Evolutionary conservation across 2,888 invertebrate species (phyloP), one percentile per base, ranked within the genome.

Genomic region (Dryobotodes eremita): DNA sequence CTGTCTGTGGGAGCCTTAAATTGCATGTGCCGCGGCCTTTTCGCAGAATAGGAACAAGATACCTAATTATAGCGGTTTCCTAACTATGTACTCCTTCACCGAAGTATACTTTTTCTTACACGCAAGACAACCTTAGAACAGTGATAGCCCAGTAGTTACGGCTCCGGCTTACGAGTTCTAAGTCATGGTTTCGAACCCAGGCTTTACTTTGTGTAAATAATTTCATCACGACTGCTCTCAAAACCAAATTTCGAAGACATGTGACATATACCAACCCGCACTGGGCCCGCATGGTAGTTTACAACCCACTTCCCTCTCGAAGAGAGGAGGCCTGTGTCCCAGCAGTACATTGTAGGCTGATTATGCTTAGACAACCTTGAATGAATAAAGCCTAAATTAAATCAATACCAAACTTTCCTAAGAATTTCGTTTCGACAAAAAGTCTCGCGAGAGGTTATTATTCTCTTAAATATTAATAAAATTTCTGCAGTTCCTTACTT

Each of bases 401-500:
- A 61, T 50, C 48, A 55, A 57, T 50, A 36, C 23, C 2, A 75
- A 80, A 75, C 31, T 65, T 74, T 42, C 10, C 20, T 10, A 59
- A 26, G 26, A 80, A 66, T 75, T 48, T 59, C 4, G 50, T 75
- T 57, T 17, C 50, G 50, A 48, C 42, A 83, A 66, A 75, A 68
- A 72, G 26, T 57, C 26, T 81, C 23, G 7, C 31, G 62, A 31
- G 53, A 36, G 20, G n/a, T 62, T 36, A 76, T 71, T 72, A 74
- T 73, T 68, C 83, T 68, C 71, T 76, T 68, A 17, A 59, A 55
- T 23, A 73, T 71, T 79, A 73, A 83, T 69, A 50, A 71, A 83
- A 86, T 83, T 66, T 72, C 74, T 55, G 36, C 46, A 50, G 46
- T 83, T 83, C 83, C 73, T 86, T 74, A 50, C 84, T 80, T 79